Evolutionary conservation across 2,888 invertebrate genomes (phyloP).

Genomic region (Pseudococcus viburni): DNA sequence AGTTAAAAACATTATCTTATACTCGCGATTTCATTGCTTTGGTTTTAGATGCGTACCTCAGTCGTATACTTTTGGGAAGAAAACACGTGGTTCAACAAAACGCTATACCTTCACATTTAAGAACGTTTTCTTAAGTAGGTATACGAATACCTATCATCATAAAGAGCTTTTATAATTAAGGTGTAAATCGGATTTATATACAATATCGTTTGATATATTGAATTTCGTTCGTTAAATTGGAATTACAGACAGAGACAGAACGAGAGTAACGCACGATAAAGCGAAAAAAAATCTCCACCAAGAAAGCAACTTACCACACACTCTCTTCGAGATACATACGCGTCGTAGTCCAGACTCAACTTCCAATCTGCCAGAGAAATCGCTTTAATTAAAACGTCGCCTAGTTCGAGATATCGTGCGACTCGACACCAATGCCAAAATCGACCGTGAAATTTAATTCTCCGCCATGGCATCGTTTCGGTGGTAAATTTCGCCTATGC

Average conservation of each 20-base stretch:
- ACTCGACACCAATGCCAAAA: not conserved
- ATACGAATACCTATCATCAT: not conserved
- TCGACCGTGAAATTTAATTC: constrained; percentile 15
- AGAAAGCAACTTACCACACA: no score
- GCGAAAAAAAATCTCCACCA: not conserved
- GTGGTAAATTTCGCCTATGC: not conserved
- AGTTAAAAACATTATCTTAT: constrained; percentile 9
- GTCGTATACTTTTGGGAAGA: not conserved
- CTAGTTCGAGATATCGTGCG: not conserved
- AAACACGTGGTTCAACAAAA: not conserved
- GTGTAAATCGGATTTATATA: not conserved
- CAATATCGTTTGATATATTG: not conserved
- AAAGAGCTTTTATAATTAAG: not conserved
- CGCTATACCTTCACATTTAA: not conserved
- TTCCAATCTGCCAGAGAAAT: not conserved
- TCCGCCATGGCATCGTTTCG: not conserved
- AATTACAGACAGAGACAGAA: not conserved
- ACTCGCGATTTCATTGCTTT: not conserved
- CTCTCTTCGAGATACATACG: not conserved
- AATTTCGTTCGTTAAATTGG: constrained; percentile 11
- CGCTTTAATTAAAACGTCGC: not conserved
- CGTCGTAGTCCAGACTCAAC: not conserved
- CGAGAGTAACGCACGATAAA: not conserved
- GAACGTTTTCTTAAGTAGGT: not conserved
- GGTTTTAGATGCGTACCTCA: not conserved